phyloP scores from a whole-genome alignment of 2,797 vertebrate genomes.

The Remorina albescens region DNA sequence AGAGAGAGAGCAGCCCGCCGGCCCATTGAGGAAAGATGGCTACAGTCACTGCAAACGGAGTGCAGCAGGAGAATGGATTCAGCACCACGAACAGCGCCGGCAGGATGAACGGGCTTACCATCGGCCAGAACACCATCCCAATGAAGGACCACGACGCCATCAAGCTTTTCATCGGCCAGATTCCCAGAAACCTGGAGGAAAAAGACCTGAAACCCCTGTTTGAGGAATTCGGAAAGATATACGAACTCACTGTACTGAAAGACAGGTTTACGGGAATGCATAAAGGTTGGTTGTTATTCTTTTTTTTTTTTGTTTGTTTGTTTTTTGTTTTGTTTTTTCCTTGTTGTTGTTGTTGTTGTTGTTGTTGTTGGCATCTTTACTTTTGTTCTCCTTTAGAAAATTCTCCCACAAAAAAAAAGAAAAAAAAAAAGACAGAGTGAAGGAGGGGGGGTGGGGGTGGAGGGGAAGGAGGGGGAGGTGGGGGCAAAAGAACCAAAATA shows the following conservation, averaged over 20 bases:
- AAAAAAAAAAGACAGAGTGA: neutral
- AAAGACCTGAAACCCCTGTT: slow-evolving; percentile 98
- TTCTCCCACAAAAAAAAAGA: too few species aligned
- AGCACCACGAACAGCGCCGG: slow-evolving; percentile 93
- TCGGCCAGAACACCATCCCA: slow-evolving; percentile 91
- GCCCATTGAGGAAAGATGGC: slow-evolving; percentile 92
- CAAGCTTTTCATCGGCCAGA: slow-evolving; percentile 99
- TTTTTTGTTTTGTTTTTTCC: too few species aligned
- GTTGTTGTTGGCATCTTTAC: slow-evolving; percentile 44
- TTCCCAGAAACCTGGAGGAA: slow-evolving; percentile 97
- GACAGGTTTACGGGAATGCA: slow-evolving; percentile 99
- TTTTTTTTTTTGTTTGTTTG: too few species aligned
- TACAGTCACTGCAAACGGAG: slow-evolving; percentile 92
- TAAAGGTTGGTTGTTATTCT: slow-evolving; percentile 94
- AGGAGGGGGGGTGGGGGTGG: too few species aligned
- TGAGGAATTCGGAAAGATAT: slow-evolving; percentile 99
- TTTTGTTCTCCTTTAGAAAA: slow-evolving; percentile 33
- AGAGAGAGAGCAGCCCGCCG: slow-evolving; percentile 81
- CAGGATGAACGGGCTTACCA: slow-evolving; percentile 93
- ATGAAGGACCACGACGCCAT: slow-evolving; percentile 99
- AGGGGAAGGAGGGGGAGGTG: too few species aligned
- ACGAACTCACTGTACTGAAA: slow-evolving; percentile 99
- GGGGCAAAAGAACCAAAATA: too few species aligned
- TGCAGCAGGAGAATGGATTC: slow-evolving; percentile 92
- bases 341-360: too few species aligned